These are phyloP conservation scores for Trichacis sp. DNA, from an alignment of 2,888 invertebrate genomes.

Conservation along the genomic window DNA sequence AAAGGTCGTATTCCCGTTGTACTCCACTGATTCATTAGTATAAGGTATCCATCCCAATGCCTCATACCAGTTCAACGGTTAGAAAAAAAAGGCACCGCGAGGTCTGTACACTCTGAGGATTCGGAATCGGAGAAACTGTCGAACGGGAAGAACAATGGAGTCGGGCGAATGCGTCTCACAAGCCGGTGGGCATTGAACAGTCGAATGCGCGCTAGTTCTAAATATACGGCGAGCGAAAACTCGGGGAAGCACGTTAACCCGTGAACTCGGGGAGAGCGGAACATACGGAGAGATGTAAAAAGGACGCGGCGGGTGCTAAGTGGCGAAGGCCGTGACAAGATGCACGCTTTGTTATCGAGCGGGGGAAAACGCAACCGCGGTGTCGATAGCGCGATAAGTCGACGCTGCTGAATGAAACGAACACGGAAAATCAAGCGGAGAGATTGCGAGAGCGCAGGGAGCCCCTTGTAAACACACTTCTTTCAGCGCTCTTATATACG, in stretches of 20 bases:
- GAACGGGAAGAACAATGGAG: constrained; percentile 53
- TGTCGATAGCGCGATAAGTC: constrained; percentile 3
- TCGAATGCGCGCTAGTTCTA: constrained; percentile 36
- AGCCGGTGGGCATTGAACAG: constrained; percentile 24
- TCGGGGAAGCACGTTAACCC: constrained; percentile 37
- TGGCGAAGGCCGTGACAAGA: constrained; percentile 6
- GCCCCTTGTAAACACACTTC: constrained; percentile 1
- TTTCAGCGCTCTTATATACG: background rate
- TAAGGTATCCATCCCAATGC: too few species aligned
- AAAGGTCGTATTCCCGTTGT: too few species aligned
- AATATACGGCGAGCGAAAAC: constrained; percentile 37
- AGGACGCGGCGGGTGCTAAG: constrained; percentile 13
- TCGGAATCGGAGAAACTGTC: constrained; percentile 48
- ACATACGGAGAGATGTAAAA: constrained; percentile 21
- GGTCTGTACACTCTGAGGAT: background rate
- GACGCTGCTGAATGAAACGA: background rate
- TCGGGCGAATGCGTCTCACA: constrained; percentile 33
- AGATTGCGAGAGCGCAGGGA: background rate
- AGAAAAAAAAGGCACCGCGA: too few species aligned
- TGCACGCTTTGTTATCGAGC: constrained; percentile 3
- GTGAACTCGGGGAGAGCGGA: constrained; percentile 26
- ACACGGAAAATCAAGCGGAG: background rate
- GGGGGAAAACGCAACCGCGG: background rate
- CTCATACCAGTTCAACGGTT: too few species aligned
- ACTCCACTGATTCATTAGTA: too few species aligned